Conservation (phyloP, 2,113 vertebrate species). For the Oreochromis aureus region DNA sequence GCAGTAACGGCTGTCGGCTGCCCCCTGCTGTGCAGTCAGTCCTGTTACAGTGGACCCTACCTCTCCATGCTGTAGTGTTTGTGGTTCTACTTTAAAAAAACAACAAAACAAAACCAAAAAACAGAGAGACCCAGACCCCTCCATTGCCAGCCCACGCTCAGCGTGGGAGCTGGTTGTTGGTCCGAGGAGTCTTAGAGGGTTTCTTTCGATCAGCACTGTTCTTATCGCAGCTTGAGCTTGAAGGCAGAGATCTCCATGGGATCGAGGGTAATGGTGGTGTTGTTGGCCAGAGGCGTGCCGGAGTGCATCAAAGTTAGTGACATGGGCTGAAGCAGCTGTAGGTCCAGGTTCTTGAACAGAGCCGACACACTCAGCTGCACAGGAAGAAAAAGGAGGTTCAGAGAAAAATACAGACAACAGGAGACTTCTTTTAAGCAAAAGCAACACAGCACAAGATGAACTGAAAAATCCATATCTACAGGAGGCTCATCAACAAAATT, state of each 20-base stretch:
- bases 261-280: conserved; percentile 79
- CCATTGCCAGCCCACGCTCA: not conserved
- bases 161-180: not conserved
- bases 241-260: conserved; percentile 94
- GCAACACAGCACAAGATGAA: not conserved
- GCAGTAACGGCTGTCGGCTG: conserved; percentile 37
- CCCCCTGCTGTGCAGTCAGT: conserved; percentile 56
- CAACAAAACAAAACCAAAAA: not conserved
- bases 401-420: not conserved
- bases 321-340: conserved; percentile 84
- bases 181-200: conserved; percentile 26
- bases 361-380: conserved; percentile 78
- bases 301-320: conserved; percentile 89
- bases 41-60: conserved; percentile 32
- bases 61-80: conserved; percentile 6
- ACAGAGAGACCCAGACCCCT: conserved; percentile 6
- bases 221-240: conserved; percentile 86
- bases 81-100: conserved; percentile 1
- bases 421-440: not conserved
- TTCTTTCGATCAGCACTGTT: not conserved
- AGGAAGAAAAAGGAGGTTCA: not conserved
- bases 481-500: not conserved
- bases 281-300: conserved; percentile 74
- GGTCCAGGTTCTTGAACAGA: conserved; percentile 84
- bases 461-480: not conserved